Evolutionary conservation across 2,113 vertebrate species (phyloP).

Genomic region (Jaculus jaculus): DNA sequence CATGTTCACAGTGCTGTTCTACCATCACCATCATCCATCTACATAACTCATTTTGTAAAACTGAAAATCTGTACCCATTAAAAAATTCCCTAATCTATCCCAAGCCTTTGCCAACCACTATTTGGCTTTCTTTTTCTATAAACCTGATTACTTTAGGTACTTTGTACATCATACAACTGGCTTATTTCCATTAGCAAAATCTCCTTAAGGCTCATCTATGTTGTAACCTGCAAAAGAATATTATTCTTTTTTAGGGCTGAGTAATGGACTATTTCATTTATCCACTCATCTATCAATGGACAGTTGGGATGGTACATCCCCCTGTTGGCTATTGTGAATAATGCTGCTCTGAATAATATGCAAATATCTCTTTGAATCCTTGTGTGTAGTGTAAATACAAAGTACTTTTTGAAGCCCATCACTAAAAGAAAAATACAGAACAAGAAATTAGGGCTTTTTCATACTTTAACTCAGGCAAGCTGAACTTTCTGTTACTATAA

Average conservation of each 20-base stretch:
- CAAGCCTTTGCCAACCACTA: neutral
- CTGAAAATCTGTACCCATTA: neutral
- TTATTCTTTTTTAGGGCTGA: neutral
- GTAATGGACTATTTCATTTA: neutral
- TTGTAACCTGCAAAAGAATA: neutral
- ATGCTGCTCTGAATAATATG: neutral
- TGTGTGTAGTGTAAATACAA: neutral
- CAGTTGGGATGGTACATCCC: neutral
- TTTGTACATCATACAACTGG: neutral
- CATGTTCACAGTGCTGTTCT: fast-evolving
- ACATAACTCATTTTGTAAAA: neutral
- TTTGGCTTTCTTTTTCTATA: neutral
- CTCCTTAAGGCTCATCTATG: neutral
- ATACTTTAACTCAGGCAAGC: neutral
- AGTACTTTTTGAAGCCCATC: neutral
- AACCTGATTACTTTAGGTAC: neutral
- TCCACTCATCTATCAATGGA: neutral
- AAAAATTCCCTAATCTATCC: neutral
- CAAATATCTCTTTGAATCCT: neutral
- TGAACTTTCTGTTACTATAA: constrained; percentile 1
- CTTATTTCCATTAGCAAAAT: neutral
- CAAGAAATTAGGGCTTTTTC: neutral
- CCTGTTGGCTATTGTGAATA: neutral
- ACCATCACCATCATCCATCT: neutral
- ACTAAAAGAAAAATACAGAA: neutral